These are phyloP conservation scores for Electrophaes corylata DNA, from an alignment of 2,888 invertebrate species.

Conservation along the genomic window DNA sequence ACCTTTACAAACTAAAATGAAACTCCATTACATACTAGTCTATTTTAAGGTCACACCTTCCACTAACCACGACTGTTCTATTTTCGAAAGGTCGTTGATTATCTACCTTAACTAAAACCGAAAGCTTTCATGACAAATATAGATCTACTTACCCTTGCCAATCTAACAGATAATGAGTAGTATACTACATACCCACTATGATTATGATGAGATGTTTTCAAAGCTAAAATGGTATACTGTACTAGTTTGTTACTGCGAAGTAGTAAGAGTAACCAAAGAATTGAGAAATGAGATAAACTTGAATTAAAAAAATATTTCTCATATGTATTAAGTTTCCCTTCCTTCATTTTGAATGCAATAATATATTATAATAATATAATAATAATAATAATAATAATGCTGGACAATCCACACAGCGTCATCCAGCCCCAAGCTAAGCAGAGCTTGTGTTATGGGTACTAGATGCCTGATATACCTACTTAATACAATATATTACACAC, in stretches of 20 bases:
- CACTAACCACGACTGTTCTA: background rate
- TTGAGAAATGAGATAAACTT: background rate
- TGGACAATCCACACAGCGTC: no score
- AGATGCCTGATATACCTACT: no score
- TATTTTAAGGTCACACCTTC: background rate
- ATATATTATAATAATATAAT: no score
- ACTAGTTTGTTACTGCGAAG: conserved; percentile 14
- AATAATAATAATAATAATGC: no score
- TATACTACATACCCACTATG: conserved; percentile 10
- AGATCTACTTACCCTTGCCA: background rate
- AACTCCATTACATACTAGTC: no score
- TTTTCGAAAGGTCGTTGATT: background rate
- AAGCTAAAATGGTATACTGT: conserved; percentile 11
- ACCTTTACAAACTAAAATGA: no score
- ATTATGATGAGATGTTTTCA: background rate
- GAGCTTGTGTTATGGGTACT: no score
- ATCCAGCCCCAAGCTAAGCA: no score
- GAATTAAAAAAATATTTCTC: no score
- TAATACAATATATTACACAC: no score
- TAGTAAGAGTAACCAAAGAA: conserved; percentile 8
- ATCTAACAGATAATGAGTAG: conserved; percentile 7
- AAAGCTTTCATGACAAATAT: conserved; percentile 7
- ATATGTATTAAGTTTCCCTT: no score
- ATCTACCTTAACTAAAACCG: background rate
- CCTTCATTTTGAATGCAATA: no score